Percentiles rank a stretch among this genome's conserved stretches.
Conservation (phyloP, 2,888 invertebrate genomes). For the Teleiodes luculella region DNA sequence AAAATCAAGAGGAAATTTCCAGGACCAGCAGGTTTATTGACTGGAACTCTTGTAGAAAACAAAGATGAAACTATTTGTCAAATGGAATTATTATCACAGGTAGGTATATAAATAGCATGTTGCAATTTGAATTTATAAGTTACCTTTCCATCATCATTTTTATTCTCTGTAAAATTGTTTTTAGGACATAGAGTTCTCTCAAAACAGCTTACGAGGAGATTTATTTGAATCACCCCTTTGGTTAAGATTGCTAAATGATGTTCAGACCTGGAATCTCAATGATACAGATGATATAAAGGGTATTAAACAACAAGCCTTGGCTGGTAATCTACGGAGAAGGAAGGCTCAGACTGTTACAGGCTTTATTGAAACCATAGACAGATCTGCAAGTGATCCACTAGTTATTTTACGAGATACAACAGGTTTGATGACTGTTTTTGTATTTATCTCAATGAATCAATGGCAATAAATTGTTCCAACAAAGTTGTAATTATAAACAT, state of each 20-base stretch:
- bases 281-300: slow-evolving; percentile 54
- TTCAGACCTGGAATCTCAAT: slow-evolving; percentile 42
- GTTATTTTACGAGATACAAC: slow-evolving; percentile 60
- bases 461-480: too few relatives aligned
- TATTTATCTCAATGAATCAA: neutral
- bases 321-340: slow-evolving; percentile 49
- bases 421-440: slow-evolving; percentile 37
- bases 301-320: slow-evolving; percentile 57
- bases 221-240: slow-evolving; percentile 63
- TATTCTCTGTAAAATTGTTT: slow-evolving; percentile 19
- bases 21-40: slow-evolving; percentile 67
- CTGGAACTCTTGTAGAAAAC: slow-evolving; percentile 48
- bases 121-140: too few relatives aligned
- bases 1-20: slow-evolving; percentile 69
- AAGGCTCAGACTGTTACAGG: slow-evolving; percentile 63
- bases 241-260: slow-evolving; percentile 49
- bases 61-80: slow-evolving; percentile 56
- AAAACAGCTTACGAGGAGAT: slow-evolving; percentile 47
- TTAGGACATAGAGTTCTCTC: slow-evolving; percentile 63
- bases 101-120: too few relatives aligned
- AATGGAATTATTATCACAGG: slow-evolving; percentile 68
- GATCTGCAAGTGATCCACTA: slow-evolving; percentile 63
- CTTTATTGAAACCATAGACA: slow-evolving; percentile 64
- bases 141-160: too few relatives aligned
- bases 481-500: too few relatives aligned